Evolutionary conservation across 1,140 invertebrate species (phyloP), one percentile per base, ranked within the genome.

Genomic region (Plectrocnemia conspersa): DNA sequence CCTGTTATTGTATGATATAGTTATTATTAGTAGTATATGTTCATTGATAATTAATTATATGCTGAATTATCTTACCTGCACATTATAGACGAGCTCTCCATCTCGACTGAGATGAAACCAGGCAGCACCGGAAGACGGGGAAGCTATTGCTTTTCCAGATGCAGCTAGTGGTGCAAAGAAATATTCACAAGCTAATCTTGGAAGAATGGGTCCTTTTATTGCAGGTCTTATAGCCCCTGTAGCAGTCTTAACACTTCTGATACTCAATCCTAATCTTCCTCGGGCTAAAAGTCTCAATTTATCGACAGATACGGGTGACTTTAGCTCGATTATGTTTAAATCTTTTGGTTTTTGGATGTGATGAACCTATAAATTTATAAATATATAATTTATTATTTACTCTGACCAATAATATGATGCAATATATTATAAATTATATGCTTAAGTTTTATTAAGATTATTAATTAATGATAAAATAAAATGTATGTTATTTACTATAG

Each of bases 41-140:
- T 41, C 3, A 18, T 18, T 21, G 5, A 15, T 33, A 38, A 16
- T 5, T 15, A 23, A 15, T 35, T n/a, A 24, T 24, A 45, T 25
- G 13, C n/a, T 24, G 19, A 18, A 23, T 7, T 45, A n/a, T n/a
- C 61, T 52, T 58, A 76, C 74, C 64, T 85, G 80, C 24, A 88
- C 81, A 40, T 85, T 84, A 69, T 89, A 89, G 58, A 79, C 79
- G 36, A 91, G 68, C 0, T 82, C 81, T 0, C 88, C 87, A 45
- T 84, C 82, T 35, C 81, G 82, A 56, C 88, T 85, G 5, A 91
- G 74, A 58, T 87, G 91, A 13, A 87, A 73, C 82, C 88, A 87
- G 1, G 86, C 86, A n/a, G 89, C 60, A 6, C 86, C 88, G 21
- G 82, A 78, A 13, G 59, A 27, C 23, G 24, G 13, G 1, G 47